Percentiles rank a stretch among this genome's conserved stretches.
Conservation (phyloP, 2,113 vertebrate species). For the Ptyas mucosa region DNA sequence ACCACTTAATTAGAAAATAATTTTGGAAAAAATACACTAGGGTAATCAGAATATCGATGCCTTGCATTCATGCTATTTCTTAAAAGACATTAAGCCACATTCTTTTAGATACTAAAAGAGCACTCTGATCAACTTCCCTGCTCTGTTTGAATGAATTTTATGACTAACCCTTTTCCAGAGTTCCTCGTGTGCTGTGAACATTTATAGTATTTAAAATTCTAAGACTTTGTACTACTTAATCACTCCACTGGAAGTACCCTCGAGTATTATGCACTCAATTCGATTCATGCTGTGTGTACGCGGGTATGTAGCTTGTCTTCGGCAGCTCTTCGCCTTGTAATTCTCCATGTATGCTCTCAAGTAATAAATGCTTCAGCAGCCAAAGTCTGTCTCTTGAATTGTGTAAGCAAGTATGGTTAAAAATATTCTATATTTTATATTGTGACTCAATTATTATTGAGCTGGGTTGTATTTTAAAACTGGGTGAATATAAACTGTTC, state of each 20-base stretch:
- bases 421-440: not conserved
- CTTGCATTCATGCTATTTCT: not conserved
- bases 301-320: slow-evolving; percentile 48
- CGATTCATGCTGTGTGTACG: slow-evolving; percentile 59
- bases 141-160: slow-evolving; percentile 15
- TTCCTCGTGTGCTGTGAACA: slow-evolving; percentile 37
- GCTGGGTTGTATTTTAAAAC: not conserved
- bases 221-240: not conserved
- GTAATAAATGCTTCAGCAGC: slow-evolving; percentile 66
- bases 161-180: slow-evolving; percentile 28
- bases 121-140: not conserved
- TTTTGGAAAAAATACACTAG: not conserved
- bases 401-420: slow-evolving; percentile 22
- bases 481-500: slow-evolving; percentile 4
- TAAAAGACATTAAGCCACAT: not conserved
- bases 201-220: not conserved
- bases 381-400: slow-evolving; percentile 57
- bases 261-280: slow-evolving; percentile 7
- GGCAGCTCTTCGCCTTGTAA: slow-evolving; percentile 43
- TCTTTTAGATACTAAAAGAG: not conserved
- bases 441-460: slow-evolving; percentile 3
- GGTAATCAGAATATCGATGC: not conserved
- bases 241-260: slow-evolving; percentile 11
- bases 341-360: slow-evolving; percentile 40
- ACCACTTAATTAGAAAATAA: not conserved